Evolutionary conservation across 2,888 invertebrate species (phyloP), one percentile per base, ranked within the genome.

Genomic region (Cartodere bifasciata): DNA sequence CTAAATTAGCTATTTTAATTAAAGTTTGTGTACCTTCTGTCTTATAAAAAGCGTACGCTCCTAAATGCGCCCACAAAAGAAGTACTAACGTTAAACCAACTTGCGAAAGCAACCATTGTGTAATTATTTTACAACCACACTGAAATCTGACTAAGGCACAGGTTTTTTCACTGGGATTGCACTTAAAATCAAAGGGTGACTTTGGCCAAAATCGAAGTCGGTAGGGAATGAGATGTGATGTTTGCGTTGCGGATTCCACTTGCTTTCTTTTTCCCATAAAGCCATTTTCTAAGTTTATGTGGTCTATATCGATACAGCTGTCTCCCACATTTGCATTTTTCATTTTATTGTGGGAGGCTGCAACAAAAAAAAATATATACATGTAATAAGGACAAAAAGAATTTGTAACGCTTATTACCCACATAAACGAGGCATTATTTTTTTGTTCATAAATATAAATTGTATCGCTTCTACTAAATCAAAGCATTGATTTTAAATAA

Each of bases 1-100:
- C n/a, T n/a, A n/a, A n/a, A n/a, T n/a, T n/a, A n/a, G 17, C 15
- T 35, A 13, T 31, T 29, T 23, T 14, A 12, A 22, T 43, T 44
- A n/a, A n/a, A n/a, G n/a, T n/a, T n/a, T n/a, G n/a, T n/a, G n/a
- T 60, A 72, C 73, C 74, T 67, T 80, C 79, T 36, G 73, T 73
- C 12, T 64, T 62, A 38, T 72, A 67, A 51, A 80, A 76, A 1
- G 72, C 62, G 11, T 70, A 66, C 1, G 75, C 69, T 44, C 75
- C 76, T 7, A 71, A 47, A 9, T 72, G 43, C 1, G 75, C 71
- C 78, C 78, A 78, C 6, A 71, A 47, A 2, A 70, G 48, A 20
- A 79, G 59, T 16, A 75, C 57, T 34, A 68, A 55, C 1, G 66
- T 63, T 12, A 80, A 49, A 11, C 78, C 78, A 38, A 70, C 48